A percentile compares a stretch with the other conserved stretches of the same genome.
Evolutionary conservation across 2,797 vertebrate genomes (phyloP).

Genomic region (Hafferia zeledoni): DNA sequence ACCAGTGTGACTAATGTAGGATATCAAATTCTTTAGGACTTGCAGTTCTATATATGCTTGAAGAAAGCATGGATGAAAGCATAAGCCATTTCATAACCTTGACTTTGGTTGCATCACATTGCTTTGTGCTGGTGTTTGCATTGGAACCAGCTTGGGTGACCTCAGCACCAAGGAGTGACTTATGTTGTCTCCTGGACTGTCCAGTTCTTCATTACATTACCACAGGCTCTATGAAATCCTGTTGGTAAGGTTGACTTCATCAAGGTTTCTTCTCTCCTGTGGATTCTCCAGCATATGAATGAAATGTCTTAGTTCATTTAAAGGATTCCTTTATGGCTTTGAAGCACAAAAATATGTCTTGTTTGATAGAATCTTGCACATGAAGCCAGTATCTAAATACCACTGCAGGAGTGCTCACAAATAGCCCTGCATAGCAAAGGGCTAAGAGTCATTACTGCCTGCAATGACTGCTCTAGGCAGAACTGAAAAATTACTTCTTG

Average conservation of each 20-base stretch:
- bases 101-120: background rate
- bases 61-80: constrained; percentile 10
- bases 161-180: background rate
- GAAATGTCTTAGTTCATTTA: background rate
- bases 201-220: background rate
- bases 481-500: background rate
- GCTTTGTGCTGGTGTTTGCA: background rate
- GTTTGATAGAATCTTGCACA: background rate
- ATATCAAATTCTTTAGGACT: constrained; percentile 53
- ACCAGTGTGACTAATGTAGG: constrained; percentile 53
- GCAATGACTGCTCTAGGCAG: background rate
- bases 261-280: background rate
- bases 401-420: background rate
- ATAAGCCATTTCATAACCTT: constrained; percentile 43
- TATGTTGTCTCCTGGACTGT: background rate
- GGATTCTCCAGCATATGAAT: background rate
- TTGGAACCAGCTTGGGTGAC: background rate
- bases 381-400: background rate
- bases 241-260: background rate
- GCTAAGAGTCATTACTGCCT: background rate
- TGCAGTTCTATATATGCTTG: constrained; percentile 29
- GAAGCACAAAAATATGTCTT: background rate
- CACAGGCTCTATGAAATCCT: background rate
- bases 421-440: background rate
- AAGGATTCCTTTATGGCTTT: background rate